phyloP scores from a whole-genome alignment of 2,113 vertebrate species.

The Poeciliopsis occidentalis region DNA sequence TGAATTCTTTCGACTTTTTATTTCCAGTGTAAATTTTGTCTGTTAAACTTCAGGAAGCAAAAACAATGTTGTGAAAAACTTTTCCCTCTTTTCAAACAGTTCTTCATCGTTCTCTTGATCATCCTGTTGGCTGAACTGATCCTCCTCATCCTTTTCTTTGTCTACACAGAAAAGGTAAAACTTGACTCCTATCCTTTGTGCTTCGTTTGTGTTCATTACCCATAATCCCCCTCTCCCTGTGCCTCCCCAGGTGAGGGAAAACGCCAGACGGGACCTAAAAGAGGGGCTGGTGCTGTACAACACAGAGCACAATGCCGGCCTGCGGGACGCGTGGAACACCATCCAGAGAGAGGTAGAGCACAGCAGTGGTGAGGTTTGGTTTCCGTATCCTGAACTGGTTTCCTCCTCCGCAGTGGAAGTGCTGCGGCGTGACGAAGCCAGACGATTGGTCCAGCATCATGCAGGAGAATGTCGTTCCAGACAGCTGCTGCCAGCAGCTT shows the following conservation, averaged over 20 bases:
- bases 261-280: slow-evolving; percentile 90
- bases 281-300: slow-evolving; percentile 92
- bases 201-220: too few relatives aligned
- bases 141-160: slow-evolving; percentile 94
- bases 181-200: neutral
- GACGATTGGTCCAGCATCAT: slow-evolving; percentile 90
- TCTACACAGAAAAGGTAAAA: slow-evolving; percentile 94
- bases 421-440: slow-evolving; percentile 90
- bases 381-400: neutral
- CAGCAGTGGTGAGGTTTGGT: neutral
- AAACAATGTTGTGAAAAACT: rapidly evolving
- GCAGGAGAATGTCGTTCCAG: slow-evolving; percentile 88
- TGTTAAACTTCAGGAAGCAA: too few relatives aligned
- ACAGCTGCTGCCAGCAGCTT: slow-evolving; percentile 91
- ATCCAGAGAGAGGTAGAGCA: slow-evolving; percentile 90
- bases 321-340: slow-evolving; percentile 95
- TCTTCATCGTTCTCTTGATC: slow-evolving; percentile 93
- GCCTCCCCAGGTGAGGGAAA: slow-evolving; percentile 88
- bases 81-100: slow-evolving; percentile 73
- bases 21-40: too few relatives aligned
- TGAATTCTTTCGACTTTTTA: too few relatives aligned
- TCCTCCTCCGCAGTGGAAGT: slow-evolving; percentile 84
- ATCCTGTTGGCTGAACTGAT: slow-evolving; percentile 95
- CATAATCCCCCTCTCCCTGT: neutral
- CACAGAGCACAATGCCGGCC: slow-evolving; percentile 91